Conservation (phyloP, 1,140 invertebrate genomes). For the Euschistus heros region DNA sequence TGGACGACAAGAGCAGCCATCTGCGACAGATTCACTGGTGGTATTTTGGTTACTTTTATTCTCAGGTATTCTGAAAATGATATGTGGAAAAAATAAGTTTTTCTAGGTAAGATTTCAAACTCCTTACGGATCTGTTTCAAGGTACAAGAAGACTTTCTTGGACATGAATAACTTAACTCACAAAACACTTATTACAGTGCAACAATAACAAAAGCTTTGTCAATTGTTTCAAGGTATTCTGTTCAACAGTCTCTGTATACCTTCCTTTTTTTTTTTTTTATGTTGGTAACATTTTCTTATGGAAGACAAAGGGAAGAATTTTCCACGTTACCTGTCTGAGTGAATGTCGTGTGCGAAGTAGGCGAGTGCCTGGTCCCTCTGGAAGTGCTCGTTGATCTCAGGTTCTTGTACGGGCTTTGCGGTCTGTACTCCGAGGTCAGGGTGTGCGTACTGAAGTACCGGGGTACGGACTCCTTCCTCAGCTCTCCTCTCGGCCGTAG, state of each 20-base stretch:
- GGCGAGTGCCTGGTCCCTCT: slow-evolving; percentile 29
- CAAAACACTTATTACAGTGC: no score
- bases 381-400: slow-evolving; percentile 35
- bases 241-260: background rate
- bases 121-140: no score
- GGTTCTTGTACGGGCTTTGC: slow-evolving; percentile 44
- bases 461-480: slow-evolving; percentile 58
- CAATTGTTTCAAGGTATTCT: background rate
- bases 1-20: no score
- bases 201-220: no score
- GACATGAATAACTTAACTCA: no score
- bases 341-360: slow-evolving; percentile 35
- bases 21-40: no score
- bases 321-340: slow-evolving; percentile 30
- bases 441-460: slow-evolving; percentile 65
- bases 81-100: no score
- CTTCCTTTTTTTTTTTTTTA: background rate
- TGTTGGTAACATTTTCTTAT: background rate
- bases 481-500: slow-evolving; percentile 40
- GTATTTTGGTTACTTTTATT: no score
- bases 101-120: no score
- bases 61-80: no score
- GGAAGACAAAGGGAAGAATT: background rate
- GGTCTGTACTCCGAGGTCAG: slow-evolving; percentile 61
- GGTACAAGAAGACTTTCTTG: no score